These are phyloP conservation scores for Gasterosteus aculeatus DNA, from an alignment of 2,113 vertebrate species.

Conservation along the genomic window DNA sequence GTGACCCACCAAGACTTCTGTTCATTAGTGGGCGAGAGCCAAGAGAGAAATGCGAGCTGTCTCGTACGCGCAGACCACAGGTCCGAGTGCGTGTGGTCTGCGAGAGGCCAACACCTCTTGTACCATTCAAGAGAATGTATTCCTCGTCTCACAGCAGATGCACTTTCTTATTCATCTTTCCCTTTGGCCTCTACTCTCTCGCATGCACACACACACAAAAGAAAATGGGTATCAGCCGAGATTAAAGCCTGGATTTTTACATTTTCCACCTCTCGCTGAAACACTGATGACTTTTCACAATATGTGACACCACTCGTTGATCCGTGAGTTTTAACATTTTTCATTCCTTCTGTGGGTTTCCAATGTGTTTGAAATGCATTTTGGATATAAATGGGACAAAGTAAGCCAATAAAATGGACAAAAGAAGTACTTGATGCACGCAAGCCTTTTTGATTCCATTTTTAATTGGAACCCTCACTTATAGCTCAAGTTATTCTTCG, in stretches of 20 bases:
- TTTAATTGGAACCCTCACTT: not conserved
- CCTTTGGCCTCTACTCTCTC: conserved; percentile 3
- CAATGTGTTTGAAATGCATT: not conserved
- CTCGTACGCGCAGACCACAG: conserved; percentile 13
- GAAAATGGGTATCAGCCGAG: conserved; percentile 32
- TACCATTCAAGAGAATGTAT: conserved; percentile 57
- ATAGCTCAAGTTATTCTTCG: conserved; percentile 6
- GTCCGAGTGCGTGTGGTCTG: not conserved
- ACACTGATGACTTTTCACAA: conserved; percentile 20
- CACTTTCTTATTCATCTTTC: conserved; percentile 55
- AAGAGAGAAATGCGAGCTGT: conserved; percentile 28
- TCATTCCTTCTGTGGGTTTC: not conserved
- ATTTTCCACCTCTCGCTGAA: conserved; percentile 12
- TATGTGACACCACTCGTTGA: not conserved
- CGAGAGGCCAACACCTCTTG: conserved; percentile 37
- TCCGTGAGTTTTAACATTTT: conserved; percentile 5
- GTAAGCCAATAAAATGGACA: not conserved
- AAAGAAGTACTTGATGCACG: not conserved
- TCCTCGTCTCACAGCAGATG: conserved; percentile 59
- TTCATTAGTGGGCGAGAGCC: conserved; percentile 49
- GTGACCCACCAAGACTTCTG: conserved; percentile 45
- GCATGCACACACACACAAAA: conserved; percentile 31
- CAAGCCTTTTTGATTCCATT: not conserved
- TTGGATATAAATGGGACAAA: not conserved
- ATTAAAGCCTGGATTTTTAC: conserved; percentile 25